Evolutionary conservation across 2,113 vertebrate species (phyloP).

Genomic region (Aspidoscelis tigris): DNA sequence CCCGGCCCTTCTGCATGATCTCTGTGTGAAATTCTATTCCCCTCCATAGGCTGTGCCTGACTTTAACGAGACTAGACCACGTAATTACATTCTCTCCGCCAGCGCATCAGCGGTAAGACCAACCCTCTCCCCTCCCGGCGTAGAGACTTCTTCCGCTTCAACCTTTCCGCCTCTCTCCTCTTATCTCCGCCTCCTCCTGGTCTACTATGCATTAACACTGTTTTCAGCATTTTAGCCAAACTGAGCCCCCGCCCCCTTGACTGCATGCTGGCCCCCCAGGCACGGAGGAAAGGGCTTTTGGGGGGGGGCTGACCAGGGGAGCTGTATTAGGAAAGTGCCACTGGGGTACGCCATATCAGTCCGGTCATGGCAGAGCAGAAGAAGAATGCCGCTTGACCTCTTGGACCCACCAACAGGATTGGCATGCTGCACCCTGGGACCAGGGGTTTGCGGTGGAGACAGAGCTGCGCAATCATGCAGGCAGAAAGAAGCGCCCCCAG

Average conservation of each 20-base stretch:
- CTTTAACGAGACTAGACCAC: constrained; percentile 98
- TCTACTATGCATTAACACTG: constrained; percentile 36
- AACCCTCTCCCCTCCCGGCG: not conserved
- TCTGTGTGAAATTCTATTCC: constrained; percentile 79
- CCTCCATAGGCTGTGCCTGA: constrained; percentile 91
- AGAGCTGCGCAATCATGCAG: no score
- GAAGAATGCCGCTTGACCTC: no score
- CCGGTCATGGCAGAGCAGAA: no score
- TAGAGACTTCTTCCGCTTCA: constrained; percentile 29
- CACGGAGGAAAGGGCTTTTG: not conserved
- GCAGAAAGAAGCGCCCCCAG: no score
- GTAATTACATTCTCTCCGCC: constrained; percentile 98
- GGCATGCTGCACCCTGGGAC: no score
- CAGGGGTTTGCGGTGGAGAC: no score
- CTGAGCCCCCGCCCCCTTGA: no score
- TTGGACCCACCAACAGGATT: no score
- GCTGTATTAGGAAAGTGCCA: no score
- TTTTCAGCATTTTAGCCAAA: constrained; percentile 73
- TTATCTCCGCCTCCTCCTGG: constrained; percentile 29
- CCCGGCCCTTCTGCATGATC: constrained; percentile 57
- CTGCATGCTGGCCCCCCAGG: not conserved
- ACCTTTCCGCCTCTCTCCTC: constrained; percentile 37
- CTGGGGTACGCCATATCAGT: no score
- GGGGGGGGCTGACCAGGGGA: not conserved
- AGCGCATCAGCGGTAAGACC: constrained; percentile 97